Conservation (phyloP, 2,888 invertebrate genomes). For the Sesamia inferens region DNA sequence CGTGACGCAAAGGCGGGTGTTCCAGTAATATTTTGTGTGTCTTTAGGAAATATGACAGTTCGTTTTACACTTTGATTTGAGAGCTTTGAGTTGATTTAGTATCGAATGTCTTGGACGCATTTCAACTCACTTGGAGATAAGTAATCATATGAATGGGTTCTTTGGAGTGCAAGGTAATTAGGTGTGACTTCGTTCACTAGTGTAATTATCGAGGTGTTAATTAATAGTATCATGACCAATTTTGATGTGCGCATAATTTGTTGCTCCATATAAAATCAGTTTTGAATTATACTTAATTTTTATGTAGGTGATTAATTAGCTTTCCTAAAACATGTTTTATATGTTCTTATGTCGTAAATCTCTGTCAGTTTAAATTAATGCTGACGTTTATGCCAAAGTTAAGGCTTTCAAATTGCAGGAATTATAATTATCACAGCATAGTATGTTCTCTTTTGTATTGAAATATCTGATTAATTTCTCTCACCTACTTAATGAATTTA, state of each 20-base stretch:
- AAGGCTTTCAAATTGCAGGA: slow-evolving; percentile 29
- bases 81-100: slow-evolving; percentile 41
- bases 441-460: slow-evolving; percentile 10
- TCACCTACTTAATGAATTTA: not conserved
- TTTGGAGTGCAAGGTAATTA: slow-evolving; percentile 33
- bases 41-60: slow-evolving; percentile 63
- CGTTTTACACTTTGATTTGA: slow-evolving; percentile 60
- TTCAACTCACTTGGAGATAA: slow-evolving; percentile 30
- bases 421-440: not conserved
- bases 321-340: slow-evolving; percentile 45
- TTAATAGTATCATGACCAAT: slow-evolving; percentile 40
- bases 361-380: slow-evolving; percentile 51
- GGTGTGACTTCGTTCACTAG: slow-evolving; percentile 22
- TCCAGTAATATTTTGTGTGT: slow-evolving; percentile 63
- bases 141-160: slow-evolving; percentile 24
- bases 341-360: slow-evolving; percentile 48
- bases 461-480: not conserved
- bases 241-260: slow-evolving; percentile 44
- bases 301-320: slow-evolving; percentile 49
- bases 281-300: slow-evolving; percentile 53
- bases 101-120: slow-evolving; percentile 46
- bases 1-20: slow-evolving; percentile 68
- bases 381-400: slow-evolving; percentile 34
- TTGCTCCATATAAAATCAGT: slow-evolving; percentile 41
- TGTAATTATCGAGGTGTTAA: slow-evolving; percentile 52